Conservation (phyloP, 2,113 vertebrate genomes). For the Myodes glareolus region DNA sequence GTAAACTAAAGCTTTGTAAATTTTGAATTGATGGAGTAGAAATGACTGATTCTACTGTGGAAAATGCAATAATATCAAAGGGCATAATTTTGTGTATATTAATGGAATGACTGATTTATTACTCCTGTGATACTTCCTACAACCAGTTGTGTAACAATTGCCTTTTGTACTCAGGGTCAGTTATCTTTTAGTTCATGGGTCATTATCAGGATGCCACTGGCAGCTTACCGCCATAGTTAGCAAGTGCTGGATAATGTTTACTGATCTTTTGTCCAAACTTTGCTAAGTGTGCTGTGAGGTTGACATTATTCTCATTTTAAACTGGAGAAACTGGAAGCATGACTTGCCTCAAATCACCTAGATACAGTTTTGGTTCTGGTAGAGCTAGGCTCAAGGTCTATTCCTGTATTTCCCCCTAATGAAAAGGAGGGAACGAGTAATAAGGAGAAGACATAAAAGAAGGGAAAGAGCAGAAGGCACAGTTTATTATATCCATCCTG, state of each 20-base stretch:
- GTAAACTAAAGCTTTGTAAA: slow-evolving; percentile 28
- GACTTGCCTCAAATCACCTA: slow-evolving; percentile 16
- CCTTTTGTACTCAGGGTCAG: slow-evolving; percentile 49
- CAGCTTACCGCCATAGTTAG: background rate
- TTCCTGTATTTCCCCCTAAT: background rate
- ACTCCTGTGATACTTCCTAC: background rate
- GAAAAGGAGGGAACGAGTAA: background rate
- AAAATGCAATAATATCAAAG: slow-evolving; percentile 37
- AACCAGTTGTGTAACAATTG: slow-evolving; percentile 31
- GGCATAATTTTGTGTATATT: slow-evolving; percentile 43
- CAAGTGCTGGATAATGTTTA: slow-evolving; percentile 38
- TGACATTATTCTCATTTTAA: background rate
- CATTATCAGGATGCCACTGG: slow-evolving; percentile 45
- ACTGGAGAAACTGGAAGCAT: slow-evolving; percentile 38
- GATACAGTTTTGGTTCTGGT: slow-evolving; percentile 15
- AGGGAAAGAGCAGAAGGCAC: background rate
- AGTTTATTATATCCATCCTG: slow-evolving; percentile 25
- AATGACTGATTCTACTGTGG: slow-evolving; percentile 25
- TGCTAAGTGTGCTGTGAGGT: background rate
- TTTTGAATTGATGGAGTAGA: slow-evolving; percentile 50
- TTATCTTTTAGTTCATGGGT: slow-evolving; percentile 62
- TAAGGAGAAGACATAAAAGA: background rate
- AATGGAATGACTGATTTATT: slow-evolving; percentile 33
- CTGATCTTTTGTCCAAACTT: background rate
- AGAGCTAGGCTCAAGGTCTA: background rate